Base-by-base conservation (phyloP, 2,888 invertebrate genomes). In the Tenthredo scrophulariae region DNA sequence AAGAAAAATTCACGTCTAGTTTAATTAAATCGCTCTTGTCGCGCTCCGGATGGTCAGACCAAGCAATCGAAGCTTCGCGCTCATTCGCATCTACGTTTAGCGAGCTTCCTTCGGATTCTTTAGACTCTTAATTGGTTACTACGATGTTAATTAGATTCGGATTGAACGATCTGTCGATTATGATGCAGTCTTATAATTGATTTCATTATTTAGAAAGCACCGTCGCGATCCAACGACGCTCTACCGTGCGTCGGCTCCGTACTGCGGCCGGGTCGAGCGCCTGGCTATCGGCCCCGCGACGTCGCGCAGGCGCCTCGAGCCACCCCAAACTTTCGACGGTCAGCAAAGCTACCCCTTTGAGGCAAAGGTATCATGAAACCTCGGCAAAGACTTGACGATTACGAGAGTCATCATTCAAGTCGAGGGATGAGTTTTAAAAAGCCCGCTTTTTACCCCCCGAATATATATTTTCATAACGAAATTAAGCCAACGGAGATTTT, bases 181-280 rank as follows among this genome's bases (percentile, higher is more conserved):
- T 10, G 22, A 74, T 43, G 3, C 5, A 1, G 43, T 22, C 0
- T 74, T 26, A n/a, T 7, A 6, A n/a, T 43, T 18, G 18, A 74
- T 74, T 74, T 43, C 7, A 22, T 74, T 43, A 29, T 74, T 74
- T 22, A 2, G 0, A 72, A 15, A 54, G 29, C 50, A 80, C 40
- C 67, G 33, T 62, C 70, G 72, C 75, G 75, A 70, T 43, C 54
- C 40, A 83, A 74, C 84, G 85, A 75, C 84, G 77, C 84, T 37
- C 46, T 22, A 46, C 43, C 65, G 46, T 79, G n/a, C 84, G 74
- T 85, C 82, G 80, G 80, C 90, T 87, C 87, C 88, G 88, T 89
- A 91, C 91, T 92, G 91, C 91, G 91, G 91, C 92, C 92, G 92
- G 92, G 91, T 92, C 91, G 91, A 90, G 91, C 90, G 91, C 90